Percentiles rank a stretch among this genome's conserved stretches.
These are phyloP conservation scores for Ylistrum balloti DNA, from an alignment of 1,140 invertebrate species.

Conservation along the genomic window DNA sequence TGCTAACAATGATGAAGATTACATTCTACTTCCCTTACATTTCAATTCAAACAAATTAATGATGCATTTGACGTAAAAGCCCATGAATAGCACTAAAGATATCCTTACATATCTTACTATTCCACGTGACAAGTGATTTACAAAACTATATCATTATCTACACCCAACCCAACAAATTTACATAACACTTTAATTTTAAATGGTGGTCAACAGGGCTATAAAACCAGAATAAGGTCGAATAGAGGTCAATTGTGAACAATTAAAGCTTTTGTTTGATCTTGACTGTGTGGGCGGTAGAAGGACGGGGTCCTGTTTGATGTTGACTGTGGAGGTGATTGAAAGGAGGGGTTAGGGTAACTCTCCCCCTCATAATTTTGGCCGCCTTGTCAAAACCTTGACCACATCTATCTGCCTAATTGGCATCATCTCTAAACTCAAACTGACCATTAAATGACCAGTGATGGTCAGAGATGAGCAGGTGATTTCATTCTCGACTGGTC, in stretches of 20 bases:
- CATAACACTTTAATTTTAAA: conserved; percentile 22
- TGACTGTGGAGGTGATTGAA: background rate
- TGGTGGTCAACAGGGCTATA: background rate
- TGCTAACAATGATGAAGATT: background rate
- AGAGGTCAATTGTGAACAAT: conserved; percentile 33
- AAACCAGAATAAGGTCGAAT: background rate
- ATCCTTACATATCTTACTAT: background rate
- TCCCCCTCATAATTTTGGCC: background rate
- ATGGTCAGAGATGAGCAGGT: conserved; percentile 23
- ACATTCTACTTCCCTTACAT: background rate
- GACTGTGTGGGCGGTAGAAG: background rate
- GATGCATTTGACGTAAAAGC: background rate
- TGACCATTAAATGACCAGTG: conserved; percentile 6
- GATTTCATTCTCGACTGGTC: background rate
- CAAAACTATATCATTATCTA: background rate
- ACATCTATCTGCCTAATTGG: conserved; percentile 38
- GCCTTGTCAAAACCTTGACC: conserved; percentile 25
- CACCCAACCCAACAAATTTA: background rate
- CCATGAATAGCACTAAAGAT: conserved; percentile 10
- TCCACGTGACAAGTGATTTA: background rate
- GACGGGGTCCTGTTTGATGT: background rate
- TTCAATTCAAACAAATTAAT: conserved; percentile 8
- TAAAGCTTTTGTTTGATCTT: conserved; percentile 29
- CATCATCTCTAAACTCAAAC: conserved; percentile 1
- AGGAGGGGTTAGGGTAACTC: background rate